Conservation (phyloP, 2,113 vertebrate genomes). For the Tricholaema leucomelas region DNA sequence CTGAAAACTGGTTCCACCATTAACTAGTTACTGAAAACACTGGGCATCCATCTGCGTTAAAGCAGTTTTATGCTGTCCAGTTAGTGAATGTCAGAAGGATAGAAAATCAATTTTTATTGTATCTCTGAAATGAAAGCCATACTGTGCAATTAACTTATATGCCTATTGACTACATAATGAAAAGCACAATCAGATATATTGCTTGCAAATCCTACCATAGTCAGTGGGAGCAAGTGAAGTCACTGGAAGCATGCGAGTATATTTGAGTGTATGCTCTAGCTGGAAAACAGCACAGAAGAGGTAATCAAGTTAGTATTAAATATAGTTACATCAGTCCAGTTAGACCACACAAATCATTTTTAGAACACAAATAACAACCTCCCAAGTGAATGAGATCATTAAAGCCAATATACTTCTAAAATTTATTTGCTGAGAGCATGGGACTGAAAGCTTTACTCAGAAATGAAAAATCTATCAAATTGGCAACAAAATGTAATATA, state of each 20-base stretch:
- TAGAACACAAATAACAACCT: conserved; percentile 21
- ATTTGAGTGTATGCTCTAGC: neutral
- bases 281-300: neutral
- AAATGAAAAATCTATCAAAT: conserved; percentile 48
- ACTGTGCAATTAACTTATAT: conserved; percentile 31
- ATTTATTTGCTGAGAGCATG: conserved; percentile 45
- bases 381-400: conserved; percentile 33
- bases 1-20: neutral
- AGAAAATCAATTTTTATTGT: conserved; percentile 29
- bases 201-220: conserved; percentile 3
- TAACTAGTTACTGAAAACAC: neutral
- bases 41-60: neutral
- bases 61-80: neutral
- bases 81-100: neutral
- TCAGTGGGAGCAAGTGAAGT: neutral
- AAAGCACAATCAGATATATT: conserved; percentile 61
- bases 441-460: conserved; percentile 32
- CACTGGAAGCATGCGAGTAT: neutral
- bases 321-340: conserved; percentile 34
- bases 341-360: conserved; percentile 37
- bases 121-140: conserved; percentile 27
- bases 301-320: conserved; percentile 58
- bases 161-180: conserved; percentile 42
- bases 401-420: conserved; percentile 14
- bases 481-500: conserved; percentile 26